Conservation (phyloP, 2,797 vertebrate genomes). For the Lateolabrax maculatus region DNA sequence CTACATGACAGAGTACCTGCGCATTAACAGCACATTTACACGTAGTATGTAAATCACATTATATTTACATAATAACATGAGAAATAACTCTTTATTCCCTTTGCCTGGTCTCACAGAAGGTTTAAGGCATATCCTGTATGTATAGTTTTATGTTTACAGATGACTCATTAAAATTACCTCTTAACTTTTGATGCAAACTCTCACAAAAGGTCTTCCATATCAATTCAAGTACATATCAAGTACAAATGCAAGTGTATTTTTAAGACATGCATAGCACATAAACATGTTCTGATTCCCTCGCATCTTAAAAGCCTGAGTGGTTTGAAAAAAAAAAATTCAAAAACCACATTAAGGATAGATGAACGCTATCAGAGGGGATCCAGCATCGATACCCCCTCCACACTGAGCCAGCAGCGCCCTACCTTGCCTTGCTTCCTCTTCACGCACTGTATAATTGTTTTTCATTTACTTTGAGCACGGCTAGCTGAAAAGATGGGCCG, state of each 20-base stretch:
- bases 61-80: conserved; percentile 7
- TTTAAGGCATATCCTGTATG: background rate
- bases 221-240: background rate
- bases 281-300: conserved; percentile 1
- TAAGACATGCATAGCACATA: background rate
- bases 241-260: background rate
- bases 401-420: conserved; percentile 59
- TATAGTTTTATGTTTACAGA: background rate
- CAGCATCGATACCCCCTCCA: conserved; percentile 36
- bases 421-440: conserved; percentile 71
- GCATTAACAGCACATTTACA: background rate
- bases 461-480: conserved; percentile 90
- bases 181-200: conserved; percentile 9
- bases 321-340: conserved; percentile 13
- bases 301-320: conserved; percentile 44
- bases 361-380: conserved; percentile 41
- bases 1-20: background rate
- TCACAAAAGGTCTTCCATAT: background rate
- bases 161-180: background rate
- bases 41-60: background rate
- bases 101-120: background rate
- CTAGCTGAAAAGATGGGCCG: conserved; percentile 91
- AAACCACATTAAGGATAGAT: conserved; percentile 40
- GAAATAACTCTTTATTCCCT: background rate
- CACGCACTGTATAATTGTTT: conserved; percentile 82